phyloP scores from a whole-genome alignment of 2,113 vertebrate species.

The Atlantisia rogersi region DNA sequence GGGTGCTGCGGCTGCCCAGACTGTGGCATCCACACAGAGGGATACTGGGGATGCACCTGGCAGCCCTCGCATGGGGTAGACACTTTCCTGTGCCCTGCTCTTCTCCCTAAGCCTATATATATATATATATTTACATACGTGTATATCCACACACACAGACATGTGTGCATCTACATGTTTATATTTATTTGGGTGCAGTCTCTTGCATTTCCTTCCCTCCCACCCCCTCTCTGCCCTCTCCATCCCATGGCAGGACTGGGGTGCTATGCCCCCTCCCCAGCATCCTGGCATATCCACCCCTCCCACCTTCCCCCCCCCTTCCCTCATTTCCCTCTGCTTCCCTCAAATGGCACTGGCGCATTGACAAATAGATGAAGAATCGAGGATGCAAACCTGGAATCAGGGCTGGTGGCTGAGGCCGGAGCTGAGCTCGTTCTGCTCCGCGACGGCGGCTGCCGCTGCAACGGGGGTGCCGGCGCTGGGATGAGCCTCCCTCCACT shows the following conservation, averaged over 20 bases:
- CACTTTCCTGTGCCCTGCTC: background rate
- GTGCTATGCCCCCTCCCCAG: background rate
- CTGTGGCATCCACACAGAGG: background rate
- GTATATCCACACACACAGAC: too few species aligned
- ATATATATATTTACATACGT: background rate
- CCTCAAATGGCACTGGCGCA: background rate
- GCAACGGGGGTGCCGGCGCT: slow-evolving; percentile 20
- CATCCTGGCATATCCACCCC: background rate
- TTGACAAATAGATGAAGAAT: background rate
- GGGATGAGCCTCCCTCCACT: background rate
- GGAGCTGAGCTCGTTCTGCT: background rate
- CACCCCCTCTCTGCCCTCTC: background rate
- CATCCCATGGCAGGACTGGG: background rate
- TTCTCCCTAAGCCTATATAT: background rate
- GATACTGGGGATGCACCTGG: background rate
- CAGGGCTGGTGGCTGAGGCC: slow-evolving; percentile 25
- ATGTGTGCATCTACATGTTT: too few species aligned
- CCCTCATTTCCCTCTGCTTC: background rate
- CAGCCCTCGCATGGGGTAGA: background rate
- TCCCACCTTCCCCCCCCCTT: background rate
- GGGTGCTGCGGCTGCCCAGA: background rate
- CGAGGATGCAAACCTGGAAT: slow-evolving; percentile 60
- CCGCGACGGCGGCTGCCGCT: background rate
- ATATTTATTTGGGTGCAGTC: background rate
- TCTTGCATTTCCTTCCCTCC: background rate